phyloP scores from a whole-genome alignment of 2,888 invertebrate genomes.

The Napeogenes sylphis region DNA sequence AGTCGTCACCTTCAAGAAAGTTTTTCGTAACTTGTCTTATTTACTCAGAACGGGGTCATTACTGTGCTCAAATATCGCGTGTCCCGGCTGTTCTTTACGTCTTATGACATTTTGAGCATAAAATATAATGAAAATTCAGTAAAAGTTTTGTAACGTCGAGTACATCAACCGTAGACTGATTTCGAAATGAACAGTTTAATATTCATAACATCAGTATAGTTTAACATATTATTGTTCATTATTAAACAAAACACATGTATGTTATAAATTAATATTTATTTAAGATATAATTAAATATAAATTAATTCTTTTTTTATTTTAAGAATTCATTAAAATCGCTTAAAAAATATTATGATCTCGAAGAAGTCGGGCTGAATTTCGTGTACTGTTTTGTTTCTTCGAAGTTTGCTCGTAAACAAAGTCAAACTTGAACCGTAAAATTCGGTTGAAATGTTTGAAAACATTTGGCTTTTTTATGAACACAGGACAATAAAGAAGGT shows the following conservation, averaged over 20 bases:
- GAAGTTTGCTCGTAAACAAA: conserved; percentile 32
- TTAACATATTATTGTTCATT: too few relatives aligned
- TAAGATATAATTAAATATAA: conserved; percentile 5
- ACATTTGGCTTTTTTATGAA: conserved; percentile 17
- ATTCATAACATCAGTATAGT: too few relatives aligned
- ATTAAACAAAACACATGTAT: background rate
- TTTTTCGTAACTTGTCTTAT: conserved; percentile 46
- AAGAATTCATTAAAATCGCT: too few relatives aligned
- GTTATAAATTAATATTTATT: background rate
- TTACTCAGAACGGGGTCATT: conserved; percentile 39
- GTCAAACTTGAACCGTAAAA: conserved; percentile 19
- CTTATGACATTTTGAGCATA: conserved; percentile 24
- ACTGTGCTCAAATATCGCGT: conserved; percentile 38
- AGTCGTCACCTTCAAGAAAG: conserved; percentile 45
- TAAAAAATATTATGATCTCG: too few relatives aligned
- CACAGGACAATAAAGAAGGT: conserved; percentile 1
- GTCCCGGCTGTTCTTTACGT: conserved; percentile 42
- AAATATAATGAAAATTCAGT: conserved; percentile 18
- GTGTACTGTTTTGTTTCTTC: conserved; percentile 24
- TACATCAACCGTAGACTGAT: too few relatives aligned
- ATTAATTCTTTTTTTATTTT: background rate
- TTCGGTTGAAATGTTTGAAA: conserved; percentile 21
- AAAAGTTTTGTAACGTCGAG: conserved; percentile 3
- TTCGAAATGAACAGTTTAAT: too few relatives aligned
- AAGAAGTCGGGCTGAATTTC: too few relatives aligned